Evolutionary conservation across 1,140 invertebrate species (phyloP).

Genomic region (Calephelis nemesis): DNA sequence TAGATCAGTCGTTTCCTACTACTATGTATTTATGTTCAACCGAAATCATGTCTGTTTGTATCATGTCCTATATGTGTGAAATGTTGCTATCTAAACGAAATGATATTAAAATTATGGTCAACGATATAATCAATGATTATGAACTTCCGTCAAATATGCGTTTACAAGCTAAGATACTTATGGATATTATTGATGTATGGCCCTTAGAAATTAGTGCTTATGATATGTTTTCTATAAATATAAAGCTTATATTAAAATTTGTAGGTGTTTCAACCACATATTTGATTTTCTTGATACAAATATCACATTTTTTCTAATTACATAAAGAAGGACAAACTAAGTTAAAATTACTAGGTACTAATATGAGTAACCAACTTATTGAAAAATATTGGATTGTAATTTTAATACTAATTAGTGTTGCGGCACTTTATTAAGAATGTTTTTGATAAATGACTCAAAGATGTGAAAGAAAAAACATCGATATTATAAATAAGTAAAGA

Average conservation of each 20-base stretch:
- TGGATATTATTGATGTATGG: conserved; percentile 54
- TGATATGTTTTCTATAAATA: conserved; percentile 54
- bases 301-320: conserved; percentile 38
- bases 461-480: no score
- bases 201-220: conserved; percentile 45
- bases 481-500: no score
- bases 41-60: conserved; percentile 41
- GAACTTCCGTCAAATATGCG: conserved; percentile 44
- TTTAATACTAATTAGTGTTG: no score
- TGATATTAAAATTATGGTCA: conserved; percentile 43
- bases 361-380: no score
- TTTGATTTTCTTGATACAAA: conserved; percentile 57
- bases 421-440: no score
- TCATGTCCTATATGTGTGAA: conserved; percentile 51
- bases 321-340: no score
- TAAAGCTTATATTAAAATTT: conserved; percentile 53
- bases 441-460: no score
- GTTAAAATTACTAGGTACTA: no score
- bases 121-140: conserved; percentile 58
- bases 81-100: conserved; percentile 39
- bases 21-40: conserved; percentile 42
- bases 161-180: conserved; percentile 54
- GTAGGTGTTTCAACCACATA: conserved; percentile 54
- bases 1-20: conserved; percentile 29
- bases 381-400: no score